Evolutionary conservation across 92 coral and sea anemone species (phyloP).

Genomic region (Hydrozoanthus gracilis): DNA sequence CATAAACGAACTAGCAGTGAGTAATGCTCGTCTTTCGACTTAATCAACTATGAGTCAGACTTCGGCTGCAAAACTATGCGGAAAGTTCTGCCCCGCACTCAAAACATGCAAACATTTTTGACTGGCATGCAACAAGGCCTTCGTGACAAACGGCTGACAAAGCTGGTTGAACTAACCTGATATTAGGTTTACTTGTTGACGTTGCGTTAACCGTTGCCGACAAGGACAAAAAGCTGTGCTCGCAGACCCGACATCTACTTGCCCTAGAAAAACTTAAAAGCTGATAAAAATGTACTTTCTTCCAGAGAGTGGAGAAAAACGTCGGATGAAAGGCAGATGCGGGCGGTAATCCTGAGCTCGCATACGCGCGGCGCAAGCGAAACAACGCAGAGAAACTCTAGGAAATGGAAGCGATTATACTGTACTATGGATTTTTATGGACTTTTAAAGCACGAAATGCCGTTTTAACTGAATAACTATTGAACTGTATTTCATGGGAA

Average conservation of each 20-base stretch:
- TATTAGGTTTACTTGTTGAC: too few relatives aligned
- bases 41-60: too few relatives aligned
- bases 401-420: not conserved
- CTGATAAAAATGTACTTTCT: conserved; percentile 29
- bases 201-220: too few relatives aligned
- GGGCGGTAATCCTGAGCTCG: not conserved
- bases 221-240: not conserved
- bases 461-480: not conserved
- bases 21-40: too few relatives aligned
- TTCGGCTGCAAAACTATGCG: too few relatives aligned
- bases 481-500: not conserved
- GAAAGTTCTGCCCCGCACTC: too few relatives aligned
- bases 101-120: too few relatives aligned
- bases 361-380: conserved; percentile 21
- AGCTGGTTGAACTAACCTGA: too few relatives aligned
- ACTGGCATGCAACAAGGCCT: too few relatives aligned
- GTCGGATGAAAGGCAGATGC: conserved; percentile 19
- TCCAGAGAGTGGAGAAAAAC: conserved; percentile 42
- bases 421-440: not conserved
- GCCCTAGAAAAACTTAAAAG: not conserved
- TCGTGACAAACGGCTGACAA: too few relatives aligned
- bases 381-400: conserved; percentile 16
- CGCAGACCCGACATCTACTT: not conserved
- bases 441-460: not conserved
- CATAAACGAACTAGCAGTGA: too few relatives aligned